phyloP scores from a whole-genome alignment of 2,888 invertebrate species.

The Prosapia bicincta region DNA sequence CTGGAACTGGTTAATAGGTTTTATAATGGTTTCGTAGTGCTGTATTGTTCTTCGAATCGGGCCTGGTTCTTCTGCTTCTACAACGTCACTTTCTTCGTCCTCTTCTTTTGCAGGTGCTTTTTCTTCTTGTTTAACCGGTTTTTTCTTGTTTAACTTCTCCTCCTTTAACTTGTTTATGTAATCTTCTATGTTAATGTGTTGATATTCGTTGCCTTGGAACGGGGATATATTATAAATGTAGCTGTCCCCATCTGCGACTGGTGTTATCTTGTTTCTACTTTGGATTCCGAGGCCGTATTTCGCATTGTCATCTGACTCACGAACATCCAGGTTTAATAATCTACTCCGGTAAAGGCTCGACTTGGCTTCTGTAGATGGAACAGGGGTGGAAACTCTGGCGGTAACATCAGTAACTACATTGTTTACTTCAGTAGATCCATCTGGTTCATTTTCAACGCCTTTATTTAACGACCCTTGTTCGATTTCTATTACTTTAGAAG shows the following conservation, averaged over 20 bases:
- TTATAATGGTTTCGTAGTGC: constrained; percentile 24
- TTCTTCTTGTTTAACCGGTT: constrained; percentile 4
- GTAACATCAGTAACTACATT: neutral
- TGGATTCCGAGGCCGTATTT: constrained; percentile 14
- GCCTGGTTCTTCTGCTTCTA: constrained; percentile 1
- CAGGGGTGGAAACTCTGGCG: neutral
- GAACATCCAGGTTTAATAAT: constrained; percentile 11
- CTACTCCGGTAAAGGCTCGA: neutral
- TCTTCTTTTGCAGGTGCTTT: neutral
- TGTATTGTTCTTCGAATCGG: constrained; percentile 24
- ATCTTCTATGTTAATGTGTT: constrained; percentile 8
- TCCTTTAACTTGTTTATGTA: constrained; percentile 20
- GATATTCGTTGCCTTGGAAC: neutral
- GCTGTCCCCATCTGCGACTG: neutral
- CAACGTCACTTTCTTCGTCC: neutral
- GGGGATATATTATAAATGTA: neutral
- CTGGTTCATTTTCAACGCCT: neutral
- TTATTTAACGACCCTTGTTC: too few relatives aligned
- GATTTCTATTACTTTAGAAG: too few relatives aligned
- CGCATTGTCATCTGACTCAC: constrained; percentile 16
- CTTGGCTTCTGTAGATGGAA: too few relatives aligned
- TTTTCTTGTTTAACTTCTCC: constrained; percentile 12
- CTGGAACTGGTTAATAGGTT: constrained; percentile 14
- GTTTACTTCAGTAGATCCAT: neutral
- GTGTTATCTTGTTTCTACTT: constrained; percentile 15